Conservation (phyloP, 1,140 invertebrate genomes). For the Sipha flava region DNA sequence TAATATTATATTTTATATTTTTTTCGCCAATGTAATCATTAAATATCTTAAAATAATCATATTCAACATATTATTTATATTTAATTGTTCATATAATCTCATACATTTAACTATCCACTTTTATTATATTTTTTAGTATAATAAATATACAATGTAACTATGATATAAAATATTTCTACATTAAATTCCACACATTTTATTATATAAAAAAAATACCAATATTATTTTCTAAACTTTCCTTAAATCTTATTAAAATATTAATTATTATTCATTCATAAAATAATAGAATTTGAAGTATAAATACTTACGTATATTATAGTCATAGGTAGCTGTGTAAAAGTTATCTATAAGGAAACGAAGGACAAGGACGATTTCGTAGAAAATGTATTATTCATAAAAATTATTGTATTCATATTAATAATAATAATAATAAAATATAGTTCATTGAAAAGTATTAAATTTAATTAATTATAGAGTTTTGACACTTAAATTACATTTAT, state of each 20-base stretch:
- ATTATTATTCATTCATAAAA: neutral
- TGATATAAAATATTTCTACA: too few species aligned
- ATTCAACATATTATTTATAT: too few species aligned
- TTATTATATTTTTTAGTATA: too few species aligned
- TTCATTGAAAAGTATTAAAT: constrained; percentile 6
- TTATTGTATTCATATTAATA: neutral
- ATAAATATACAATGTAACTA: too few species aligned
- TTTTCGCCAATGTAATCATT: neutral
- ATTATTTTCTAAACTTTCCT: too few species aligned
- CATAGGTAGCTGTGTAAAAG: neutral
- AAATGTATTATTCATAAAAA: neutral
- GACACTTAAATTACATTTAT: neutral
- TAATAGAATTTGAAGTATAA: neutral
- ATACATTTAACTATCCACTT: too few species aligned
- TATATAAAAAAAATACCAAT: too few species aligned
- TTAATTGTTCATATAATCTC: too few species aligned
- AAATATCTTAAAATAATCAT: neutral
- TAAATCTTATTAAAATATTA: neutral
- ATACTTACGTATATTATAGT: neutral
- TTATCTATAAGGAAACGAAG: neutral
- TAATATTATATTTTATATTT: neutral
- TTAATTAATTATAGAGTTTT: neutral
- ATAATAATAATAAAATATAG: neutral
- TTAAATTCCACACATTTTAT: too few species aligned
- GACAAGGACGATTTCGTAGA: constrained; percentile 9